Evolutionary conservation across 2,113 vertebrate genomes (phyloP).

Genomic region (Dolichallabes microphthalmus): DNA sequence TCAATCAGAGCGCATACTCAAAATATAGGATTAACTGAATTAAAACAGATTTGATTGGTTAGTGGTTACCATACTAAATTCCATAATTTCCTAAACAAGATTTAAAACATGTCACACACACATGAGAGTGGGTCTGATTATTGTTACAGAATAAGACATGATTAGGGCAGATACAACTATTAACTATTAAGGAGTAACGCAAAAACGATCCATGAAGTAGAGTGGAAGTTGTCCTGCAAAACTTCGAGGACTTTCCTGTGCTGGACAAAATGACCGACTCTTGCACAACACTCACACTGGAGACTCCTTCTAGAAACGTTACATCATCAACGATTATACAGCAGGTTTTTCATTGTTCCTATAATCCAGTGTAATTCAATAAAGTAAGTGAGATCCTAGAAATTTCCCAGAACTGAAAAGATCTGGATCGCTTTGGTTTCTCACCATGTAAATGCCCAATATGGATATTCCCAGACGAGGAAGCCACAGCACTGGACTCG

Average conservation of each 20-base stretch:
- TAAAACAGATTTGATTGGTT: not conserved
- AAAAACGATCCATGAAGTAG: not conserved
- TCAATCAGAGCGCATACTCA: not conserved
- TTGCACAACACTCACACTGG: not conserved
- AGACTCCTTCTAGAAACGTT: not conserved
- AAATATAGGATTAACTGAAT: not conserved
- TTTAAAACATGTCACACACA: not conserved
- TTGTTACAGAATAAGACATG: not conserved
- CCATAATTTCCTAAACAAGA: not conserved
- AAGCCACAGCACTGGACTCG: constrained; percentile 80
- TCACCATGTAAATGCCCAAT: constrained; percentile 91
- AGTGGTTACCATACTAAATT: not conserved
- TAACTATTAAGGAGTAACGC: not conserved
- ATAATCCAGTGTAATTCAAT: not conserved
- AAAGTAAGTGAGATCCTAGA: not conserved
- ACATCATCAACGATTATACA: not conserved
- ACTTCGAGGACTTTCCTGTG: not conserved
- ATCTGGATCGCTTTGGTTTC: constrained; percentile 44
- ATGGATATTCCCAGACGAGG: constrained; percentile 79
- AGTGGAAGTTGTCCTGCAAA: not conserved
- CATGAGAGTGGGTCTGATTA: not conserved
- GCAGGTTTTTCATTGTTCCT: not conserved
- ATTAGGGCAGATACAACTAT: not conserved
- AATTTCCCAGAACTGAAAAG: not conserved
- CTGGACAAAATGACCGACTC: not conserved